Conservation (phyloP, 2,797 vertebrate genomes). For the Choloepus didactylus region DNA sequence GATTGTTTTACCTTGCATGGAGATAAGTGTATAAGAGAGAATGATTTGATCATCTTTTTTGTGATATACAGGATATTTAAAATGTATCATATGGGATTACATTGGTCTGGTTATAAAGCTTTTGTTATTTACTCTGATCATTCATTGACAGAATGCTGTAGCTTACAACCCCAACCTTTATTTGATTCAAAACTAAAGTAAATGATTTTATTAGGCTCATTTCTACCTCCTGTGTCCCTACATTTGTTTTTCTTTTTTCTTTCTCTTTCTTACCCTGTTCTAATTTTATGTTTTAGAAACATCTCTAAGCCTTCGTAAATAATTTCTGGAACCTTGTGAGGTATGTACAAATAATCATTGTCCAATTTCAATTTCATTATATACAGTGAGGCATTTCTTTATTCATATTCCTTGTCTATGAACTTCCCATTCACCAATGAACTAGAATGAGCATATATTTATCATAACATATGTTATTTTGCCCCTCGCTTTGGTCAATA, state of each 20-base stretch:
- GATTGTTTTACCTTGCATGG: slow-evolving; percentile 63
- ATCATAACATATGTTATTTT: neutral
- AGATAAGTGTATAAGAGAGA: slow-evolving; percentile 39
- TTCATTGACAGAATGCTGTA: neutral
- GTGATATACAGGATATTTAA: slow-evolving; percentile 10
- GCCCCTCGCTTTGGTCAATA: neutral
- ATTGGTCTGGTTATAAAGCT: neutral
- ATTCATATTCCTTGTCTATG: neutral
- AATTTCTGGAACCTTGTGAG: neutral
- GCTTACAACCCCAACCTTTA: neutral
- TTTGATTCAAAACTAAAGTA: slow-evolving; percentile 50
- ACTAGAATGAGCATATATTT: neutral
- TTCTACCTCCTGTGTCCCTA: neutral
- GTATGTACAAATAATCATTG: neutral
- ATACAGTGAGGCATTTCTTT: neutral
- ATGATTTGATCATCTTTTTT: slow-evolving; percentile 69
- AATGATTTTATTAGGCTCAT: neutral
- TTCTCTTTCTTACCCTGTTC: neutral
- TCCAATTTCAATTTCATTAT: slow-evolving; percentile 43
- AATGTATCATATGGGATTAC: neutral
- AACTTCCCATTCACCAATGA: neutral
- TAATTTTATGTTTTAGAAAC: neutral
- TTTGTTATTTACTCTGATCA: slow-evolving; percentile 31
- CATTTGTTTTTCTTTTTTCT: neutral
- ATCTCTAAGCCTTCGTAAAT: neutral